Conservation (phyloP, 2,113 vertebrate genomes). For the Tragelaphus strepsiceros region DNA sequence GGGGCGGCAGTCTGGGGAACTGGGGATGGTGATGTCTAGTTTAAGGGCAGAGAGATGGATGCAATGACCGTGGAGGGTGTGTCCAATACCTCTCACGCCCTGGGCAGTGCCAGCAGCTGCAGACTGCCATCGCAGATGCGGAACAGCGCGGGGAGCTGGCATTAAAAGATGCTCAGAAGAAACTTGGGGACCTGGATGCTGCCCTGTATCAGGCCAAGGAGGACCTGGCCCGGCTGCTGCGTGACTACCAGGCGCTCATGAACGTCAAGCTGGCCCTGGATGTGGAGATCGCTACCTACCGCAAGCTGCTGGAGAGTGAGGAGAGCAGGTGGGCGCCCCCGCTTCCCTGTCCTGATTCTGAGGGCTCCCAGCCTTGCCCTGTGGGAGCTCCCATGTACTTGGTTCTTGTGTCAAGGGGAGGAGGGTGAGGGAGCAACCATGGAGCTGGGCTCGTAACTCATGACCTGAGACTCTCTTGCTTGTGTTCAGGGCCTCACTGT, state of each 20-base stretch:
- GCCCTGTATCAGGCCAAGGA: constrained; percentile 92
- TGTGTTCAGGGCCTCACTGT: not conserved
- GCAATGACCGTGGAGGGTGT: not conserved
- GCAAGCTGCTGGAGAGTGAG: constrained; percentile 92
- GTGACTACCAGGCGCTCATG: constrained; percentile 95
- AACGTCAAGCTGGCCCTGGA: constrained; percentile 94
- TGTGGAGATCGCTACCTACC: constrained; percentile 95
- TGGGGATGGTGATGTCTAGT: not conserved
- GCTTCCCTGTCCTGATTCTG: too few species aligned
- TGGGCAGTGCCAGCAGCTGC: constrained; percentile 86
- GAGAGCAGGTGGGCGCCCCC: constrained; percentile 85
- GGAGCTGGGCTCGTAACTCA: not conserved
- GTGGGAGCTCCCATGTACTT: not conserved
- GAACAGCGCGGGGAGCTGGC: constrained; percentile 91
- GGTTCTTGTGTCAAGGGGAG: not conserved
- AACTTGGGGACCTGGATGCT: constrained; percentile 86
- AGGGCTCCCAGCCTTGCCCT: not conserved
- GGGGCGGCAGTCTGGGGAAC: accelerated
- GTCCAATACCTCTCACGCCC: not conserved
- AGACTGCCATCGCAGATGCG: constrained; percentile 86
- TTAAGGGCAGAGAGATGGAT: not conserved
- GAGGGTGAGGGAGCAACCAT: not conserved
- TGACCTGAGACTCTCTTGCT: not conserved
- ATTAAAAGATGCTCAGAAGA: constrained; percentile 88
- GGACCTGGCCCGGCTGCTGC: constrained; percentile 90